Conservation (phyloP, 1,140 invertebrate genomes). For the Aradophagus sp. region DNA sequence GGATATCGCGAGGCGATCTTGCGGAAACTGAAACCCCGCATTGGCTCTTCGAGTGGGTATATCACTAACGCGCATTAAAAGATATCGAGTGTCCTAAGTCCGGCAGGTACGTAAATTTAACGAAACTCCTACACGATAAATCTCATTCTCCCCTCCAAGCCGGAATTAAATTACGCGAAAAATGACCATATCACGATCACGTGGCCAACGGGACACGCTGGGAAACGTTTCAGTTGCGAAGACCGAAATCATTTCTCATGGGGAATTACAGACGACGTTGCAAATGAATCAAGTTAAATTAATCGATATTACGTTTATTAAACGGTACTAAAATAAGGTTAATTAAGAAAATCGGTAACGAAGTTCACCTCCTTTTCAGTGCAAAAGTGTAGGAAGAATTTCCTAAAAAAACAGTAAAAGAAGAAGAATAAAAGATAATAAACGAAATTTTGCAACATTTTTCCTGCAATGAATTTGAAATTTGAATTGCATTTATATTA, state of each 20-base stretch:
- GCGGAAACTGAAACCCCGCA: conserved; percentile 37
- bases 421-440: no score
- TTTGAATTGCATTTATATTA: no score
- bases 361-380: no score
- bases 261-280: no score
- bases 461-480: no score
- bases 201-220: conserved; percentile 15
- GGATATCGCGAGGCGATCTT: conserved; percentile 39
- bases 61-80: conserved; percentile 49
- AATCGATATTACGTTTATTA: no score
- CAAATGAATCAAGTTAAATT: no score
- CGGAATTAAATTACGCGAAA: conserved; percentile 54
- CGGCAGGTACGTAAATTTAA: conserved; percentile 57
- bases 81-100: conserved; percentile 56
- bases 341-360: no score
- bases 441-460: no score
- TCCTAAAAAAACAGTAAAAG: no score
- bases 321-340: no score
- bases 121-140: conserved; percentile 44
- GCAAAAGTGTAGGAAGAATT: no score
- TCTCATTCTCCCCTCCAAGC: conserved; percentile 26
- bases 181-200: conserved; percentile 46
- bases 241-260: conserved; percentile 2
- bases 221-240: conserved; percentile 9
- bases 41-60: conserved; percentile 30